These are phyloP conservation scores for Cataglyphis altisquamis DNA, from an alignment of 2,888 invertebrate genomes.

Conservation along the genomic window DNA sequence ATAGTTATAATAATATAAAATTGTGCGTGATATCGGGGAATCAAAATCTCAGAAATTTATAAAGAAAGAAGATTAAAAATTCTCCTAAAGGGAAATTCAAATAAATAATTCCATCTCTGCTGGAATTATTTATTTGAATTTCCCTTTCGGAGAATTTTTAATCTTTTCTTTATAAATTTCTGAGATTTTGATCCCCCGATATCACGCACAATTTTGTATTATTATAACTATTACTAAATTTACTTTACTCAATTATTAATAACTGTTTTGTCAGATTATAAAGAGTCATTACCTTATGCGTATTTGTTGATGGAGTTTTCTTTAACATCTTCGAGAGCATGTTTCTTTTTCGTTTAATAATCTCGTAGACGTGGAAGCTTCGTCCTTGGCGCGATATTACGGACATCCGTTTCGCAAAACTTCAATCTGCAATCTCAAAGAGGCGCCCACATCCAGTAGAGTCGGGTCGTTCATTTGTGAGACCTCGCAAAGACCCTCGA, in stretches of 20 bases:
- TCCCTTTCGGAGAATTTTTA: background rate
- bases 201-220: background rate
- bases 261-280: background rate
- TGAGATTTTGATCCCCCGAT: background rate
- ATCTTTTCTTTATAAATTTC: background rate
- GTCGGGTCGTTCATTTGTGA: slow-evolving; percentile 51
- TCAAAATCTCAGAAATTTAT: background rate
- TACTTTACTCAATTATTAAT: background rate
- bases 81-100: background rate
- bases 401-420: slow-evolving; percentile 37
- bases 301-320: background rate
- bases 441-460: slow-evolving; percentile 16
- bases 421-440: slow-evolving; percentile 45
- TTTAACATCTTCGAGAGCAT: background rate
- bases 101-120: background rate
- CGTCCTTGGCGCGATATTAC: slow-evolving; percentile 45
- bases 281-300: background rate
- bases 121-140: background rate
- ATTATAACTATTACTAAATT: background rate
- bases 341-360: slow-evolving; percentile 34
- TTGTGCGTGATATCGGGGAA: background rate
- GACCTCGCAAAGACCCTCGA: slow-evolving; percentile 47
- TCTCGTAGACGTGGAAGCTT: background rate
- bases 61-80: background rate
- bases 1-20: background rate